These are phyloP conservation scores for Drepanosiphum platanoidis DNA, from an alignment of 2,888 invertebrate genomes.

Conservation along the genomic window DNA sequence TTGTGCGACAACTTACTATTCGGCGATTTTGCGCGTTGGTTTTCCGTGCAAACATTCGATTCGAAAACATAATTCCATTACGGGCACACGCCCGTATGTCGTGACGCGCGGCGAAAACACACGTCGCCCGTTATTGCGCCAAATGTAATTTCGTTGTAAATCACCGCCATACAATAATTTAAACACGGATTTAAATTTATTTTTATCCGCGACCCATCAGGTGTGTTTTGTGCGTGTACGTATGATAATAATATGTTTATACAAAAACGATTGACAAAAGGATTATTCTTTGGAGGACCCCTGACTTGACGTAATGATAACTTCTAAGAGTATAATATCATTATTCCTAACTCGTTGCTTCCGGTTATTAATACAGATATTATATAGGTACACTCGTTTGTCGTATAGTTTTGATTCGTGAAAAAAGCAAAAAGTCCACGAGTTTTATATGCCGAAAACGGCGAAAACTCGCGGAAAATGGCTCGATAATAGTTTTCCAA, in stretches of 20 bases:
- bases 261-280: slow-evolving; percentile 45
- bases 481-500: neutral
- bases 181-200: too few species aligned
- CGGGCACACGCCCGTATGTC: too few species aligned
- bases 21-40: too few species aligned
- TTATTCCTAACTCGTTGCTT: slow-evolving; percentile 58
- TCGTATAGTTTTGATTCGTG: slow-evolving; percentile 30
- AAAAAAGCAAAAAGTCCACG: slow-evolving; percentile 20
- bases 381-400: neutral
- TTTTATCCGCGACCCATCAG: neutral
- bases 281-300: slow-evolving; percentile 29
- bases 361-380: slow-evolving; percentile 44
- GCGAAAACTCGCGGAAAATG: neutral
- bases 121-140: too few species aligned
- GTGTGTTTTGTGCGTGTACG: neutral
- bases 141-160: too few species aligned
- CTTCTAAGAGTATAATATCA: slow-evolving; percentile 22
- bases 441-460: neutral
- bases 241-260: neutral
- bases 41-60: too few species aligned
- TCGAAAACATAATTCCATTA: too few species aligned
- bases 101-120: too few species aligned
- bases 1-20: too few species aligned
- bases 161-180: too few species aligned
- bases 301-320: slow-evolving; percentile 33